phyloP scores from a whole-genome alignment of 2,113 vertebrate genomes.

The Hyla sarda region DNA sequence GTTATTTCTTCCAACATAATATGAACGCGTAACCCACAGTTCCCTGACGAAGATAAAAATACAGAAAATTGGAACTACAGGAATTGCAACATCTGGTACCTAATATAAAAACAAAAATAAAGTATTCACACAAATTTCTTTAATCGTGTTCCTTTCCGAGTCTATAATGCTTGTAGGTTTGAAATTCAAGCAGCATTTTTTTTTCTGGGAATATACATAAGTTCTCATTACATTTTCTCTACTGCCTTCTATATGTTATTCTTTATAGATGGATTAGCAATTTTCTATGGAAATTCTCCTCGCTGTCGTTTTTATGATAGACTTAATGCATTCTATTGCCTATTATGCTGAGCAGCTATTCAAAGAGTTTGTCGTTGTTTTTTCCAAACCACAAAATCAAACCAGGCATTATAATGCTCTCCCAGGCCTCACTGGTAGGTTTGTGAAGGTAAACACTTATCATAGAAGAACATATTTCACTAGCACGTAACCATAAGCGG shows the following conservation, averaged over 20 bases:
- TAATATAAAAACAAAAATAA: constrained; percentile 53
- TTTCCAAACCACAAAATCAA: constrained; percentile 33
- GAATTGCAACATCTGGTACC: constrained; percentile 57
- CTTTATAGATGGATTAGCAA: constrained; percentile 33
- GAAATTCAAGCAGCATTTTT: constrained; percentile 15
- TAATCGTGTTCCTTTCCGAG: constrained; percentile 34
- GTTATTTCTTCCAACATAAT: constrained; percentile 57
- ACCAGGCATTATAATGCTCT: constrained; percentile 12
- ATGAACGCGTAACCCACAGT: constrained; percentile 43
- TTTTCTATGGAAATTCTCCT: constrained; percentile 32
- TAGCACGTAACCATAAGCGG: neutral
- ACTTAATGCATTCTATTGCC: constrained; percentile 36
- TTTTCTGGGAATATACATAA: constrained; percentile 4
- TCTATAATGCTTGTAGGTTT: constrained; percentile 10
- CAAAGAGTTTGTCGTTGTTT: constrained; percentile 3
- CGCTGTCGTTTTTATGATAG: constrained; percentile 29
- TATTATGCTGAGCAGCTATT: constrained; percentile 1
- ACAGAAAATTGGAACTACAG: constrained; percentile 52
- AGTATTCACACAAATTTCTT: constrained; percentile 53
- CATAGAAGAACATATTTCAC: neutral
- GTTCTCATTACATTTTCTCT: constrained; percentile 37
- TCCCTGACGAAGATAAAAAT: constrained; percentile 56
- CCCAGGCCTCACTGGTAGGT: neutral
- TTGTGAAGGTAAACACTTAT: neutral
- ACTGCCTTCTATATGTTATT: constrained; percentile 35